These are phyloP conservation scores for Upupa epops DNA, from an alignment of 2,113 vertebrate species.

Conservation along the genomic window DNA sequence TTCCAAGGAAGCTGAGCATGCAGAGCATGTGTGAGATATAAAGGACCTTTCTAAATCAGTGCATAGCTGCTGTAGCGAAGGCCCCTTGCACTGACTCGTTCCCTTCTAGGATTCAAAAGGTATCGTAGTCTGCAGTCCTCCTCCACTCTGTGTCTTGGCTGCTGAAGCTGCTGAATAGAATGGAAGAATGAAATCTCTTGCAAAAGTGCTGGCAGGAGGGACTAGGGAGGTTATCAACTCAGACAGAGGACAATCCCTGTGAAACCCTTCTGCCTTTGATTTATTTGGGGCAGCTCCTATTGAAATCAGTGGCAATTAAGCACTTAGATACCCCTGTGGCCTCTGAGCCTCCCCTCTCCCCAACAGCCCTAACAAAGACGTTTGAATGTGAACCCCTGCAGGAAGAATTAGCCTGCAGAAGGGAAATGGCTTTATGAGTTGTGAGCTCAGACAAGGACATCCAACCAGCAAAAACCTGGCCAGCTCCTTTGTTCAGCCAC, in stretches of 20 bases:
- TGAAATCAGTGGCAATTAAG: slow-evolving; percentile 24
- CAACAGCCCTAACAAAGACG: not conserved
- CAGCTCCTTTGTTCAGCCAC: not conserved
- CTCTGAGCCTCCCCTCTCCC: not conserved
- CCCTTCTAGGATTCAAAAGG: not conserved
- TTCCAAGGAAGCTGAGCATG: not conserved
- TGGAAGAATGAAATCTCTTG: not conserved
- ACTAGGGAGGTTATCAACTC: not conserved
- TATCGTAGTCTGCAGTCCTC: not conserved
- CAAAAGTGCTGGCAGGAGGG: not conserved
- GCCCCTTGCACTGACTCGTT: not conserved
- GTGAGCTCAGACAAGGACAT: slow-evolving; percentile 23
- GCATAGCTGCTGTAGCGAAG: not conserved
- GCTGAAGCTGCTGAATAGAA: not conserved
- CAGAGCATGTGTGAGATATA: not conserved
- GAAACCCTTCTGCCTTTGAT: not conserved
- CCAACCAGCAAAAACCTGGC: slow-evolving; percentile 14
- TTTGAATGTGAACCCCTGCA: not conserved
- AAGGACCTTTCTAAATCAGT: not conserved
- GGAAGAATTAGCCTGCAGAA: slow-evolving; percentile 12
- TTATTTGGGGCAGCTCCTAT: not conserved
- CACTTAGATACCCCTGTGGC: not conserved
- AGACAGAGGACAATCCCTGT: not conserved
- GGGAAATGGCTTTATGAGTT: slow-evolving; percentile 53
- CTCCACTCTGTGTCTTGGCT: not conserved